Evolutionary conservation across 2,888 invertebrate species (phyloP), one percentile per base, ranked within the genome.

Genomic region (Matsumyia berberina): DNA sequence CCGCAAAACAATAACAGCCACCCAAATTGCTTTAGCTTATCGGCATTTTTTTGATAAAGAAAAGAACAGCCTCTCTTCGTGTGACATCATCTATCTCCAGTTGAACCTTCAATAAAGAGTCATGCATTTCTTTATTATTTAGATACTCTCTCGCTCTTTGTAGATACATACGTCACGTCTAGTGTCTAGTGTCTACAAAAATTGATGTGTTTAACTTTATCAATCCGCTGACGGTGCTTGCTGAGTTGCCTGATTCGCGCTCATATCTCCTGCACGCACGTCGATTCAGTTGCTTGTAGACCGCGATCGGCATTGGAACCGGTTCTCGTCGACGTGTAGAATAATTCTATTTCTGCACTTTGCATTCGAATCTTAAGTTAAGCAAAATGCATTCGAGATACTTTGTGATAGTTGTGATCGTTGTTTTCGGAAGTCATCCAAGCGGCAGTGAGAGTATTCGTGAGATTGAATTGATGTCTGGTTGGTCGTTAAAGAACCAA

Each of bases 401-500:
- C 64, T 55, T 66, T 12, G 33, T 66, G 29, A 55, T 85, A 58
- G 37, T 76, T 17, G 29, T 24, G 17, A 49, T 85, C 2, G 58
- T 76, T 42, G 8, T 70, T 33, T 24, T 58, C 11, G 66, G 15
- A 29, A 33, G 31, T 51, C 49, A 37, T 53, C 67, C 15, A 6
- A 49, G 39, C 57, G 46, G 33, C 9, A 46, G 74, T 55, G 86
- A 76, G 44, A 74, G 80, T 51, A 55, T 87, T 1, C 66, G 76
- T 8, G 87, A 88, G 35, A 57, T 87, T 7, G 86, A 87, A 69
- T 46, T 88, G 17, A 77, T 67, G 35, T 86, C 87, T n/a, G 81
- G 78, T 24, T 88, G 88, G 88, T 82, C 79, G 9, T 66, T 88
- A 17, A 66, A 37, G 33, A 88, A 87, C 51, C 53, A 80, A 58